These are phyloP conservation scores for Rhadina sibilatrix DNA, from an alignment of 2,113 vertebrate genomes.

Conservation along the genomic window DNA sequence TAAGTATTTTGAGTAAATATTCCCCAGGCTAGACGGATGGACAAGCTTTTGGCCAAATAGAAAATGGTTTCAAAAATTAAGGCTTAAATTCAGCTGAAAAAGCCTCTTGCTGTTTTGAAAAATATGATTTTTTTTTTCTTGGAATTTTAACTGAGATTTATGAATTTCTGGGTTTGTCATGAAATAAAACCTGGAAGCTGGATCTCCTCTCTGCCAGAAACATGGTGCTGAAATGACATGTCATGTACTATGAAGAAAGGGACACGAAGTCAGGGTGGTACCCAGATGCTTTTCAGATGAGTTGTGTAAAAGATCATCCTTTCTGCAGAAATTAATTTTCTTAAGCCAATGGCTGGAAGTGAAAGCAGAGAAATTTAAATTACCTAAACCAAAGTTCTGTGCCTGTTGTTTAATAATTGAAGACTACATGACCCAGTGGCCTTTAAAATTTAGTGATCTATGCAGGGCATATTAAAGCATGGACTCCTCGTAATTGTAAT, in stretches of 20 bases:
- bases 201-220: not conserved
- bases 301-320: not conserved
- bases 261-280: not conserved
- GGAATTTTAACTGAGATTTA: not conserved
- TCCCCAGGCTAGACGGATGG: not conserved
- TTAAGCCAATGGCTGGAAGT: not conserved
- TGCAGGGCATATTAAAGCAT: not conserved
- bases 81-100: not conserved
- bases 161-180: not conserved
- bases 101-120: not conserved
- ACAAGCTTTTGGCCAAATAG: not conserved
- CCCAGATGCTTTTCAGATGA: not conserved
- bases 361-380: constrained; percentile 19
- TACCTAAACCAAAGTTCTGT: not conserved
- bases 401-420: not conserved
- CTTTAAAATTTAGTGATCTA: constrained; percentile 4
- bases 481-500: not conserved
- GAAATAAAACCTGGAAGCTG: not conserved
- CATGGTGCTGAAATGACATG: not conserved
- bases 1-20: not conserved
- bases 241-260: fast-evolving
- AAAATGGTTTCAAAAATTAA: not conserved
- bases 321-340: not conserved
- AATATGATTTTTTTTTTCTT: fast-evolving
- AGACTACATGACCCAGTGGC: not conserved